Conservation (phyloP, 1,140 invertebrate genomes). For the Periplaneta americana region DNA sequence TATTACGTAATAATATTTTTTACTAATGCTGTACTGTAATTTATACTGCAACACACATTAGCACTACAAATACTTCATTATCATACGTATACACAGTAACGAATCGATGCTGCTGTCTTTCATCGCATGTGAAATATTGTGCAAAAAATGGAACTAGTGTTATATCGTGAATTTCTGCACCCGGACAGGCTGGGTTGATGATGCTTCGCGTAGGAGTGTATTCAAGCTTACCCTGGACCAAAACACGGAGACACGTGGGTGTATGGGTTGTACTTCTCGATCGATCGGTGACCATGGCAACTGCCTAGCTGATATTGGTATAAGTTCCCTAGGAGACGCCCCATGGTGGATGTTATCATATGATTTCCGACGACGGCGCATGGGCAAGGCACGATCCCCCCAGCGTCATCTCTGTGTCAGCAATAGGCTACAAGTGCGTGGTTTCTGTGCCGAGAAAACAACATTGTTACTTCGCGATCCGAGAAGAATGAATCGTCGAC, state of each 20-base stretch:
- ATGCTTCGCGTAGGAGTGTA: background rate
- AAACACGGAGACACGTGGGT: background rate
- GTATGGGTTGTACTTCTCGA: background rate
- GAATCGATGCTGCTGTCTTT: too few relatives aligned
- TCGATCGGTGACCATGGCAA: background rate
- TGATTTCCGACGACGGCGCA: background rate
- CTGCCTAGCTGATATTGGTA: background rate
- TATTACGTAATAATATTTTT: too few relatives aligned
- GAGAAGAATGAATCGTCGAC: background rate
- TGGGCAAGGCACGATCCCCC: background rate
- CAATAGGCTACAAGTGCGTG: background rate
- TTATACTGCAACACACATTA: too few relatives aligned
- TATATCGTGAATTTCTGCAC: background rate
- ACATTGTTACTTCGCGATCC: background rate
- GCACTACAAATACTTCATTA: too few relatives aligned
- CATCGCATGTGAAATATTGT: too few relatives aligned
- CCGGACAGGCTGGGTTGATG: background rate
- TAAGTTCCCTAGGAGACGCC: too few relatives aligned
- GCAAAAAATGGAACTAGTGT: too few relatives aligned
- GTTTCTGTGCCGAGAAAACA: background rate
- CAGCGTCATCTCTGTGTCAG: background rate
- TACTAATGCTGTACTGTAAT: too few relatives aligned
- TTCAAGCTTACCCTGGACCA: constrained; percentile 2
- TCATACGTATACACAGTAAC: too few relatives aligned
- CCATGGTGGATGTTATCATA: too few relatives aligned